A percentile compares a stretch with the other conserved stretches of the same genome.
phyloP scores from a whole-genome alignment of 2,797 vertebrate genomes.

The Melanotaenia nigrans region DNA sequence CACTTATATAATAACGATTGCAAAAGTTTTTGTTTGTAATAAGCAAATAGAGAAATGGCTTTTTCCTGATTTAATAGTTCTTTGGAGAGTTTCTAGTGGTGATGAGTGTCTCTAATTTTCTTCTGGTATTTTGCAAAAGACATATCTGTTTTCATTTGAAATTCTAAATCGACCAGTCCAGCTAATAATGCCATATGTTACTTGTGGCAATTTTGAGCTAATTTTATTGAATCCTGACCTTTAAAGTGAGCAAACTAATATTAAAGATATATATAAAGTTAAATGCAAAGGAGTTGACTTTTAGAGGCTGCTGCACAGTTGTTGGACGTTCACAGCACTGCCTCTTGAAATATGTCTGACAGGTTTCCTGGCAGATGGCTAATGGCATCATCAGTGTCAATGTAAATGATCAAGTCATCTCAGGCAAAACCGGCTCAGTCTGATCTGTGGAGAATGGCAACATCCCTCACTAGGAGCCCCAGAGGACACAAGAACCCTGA shows the following conservation, averaged over 20 bases:
- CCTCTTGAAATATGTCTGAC: conserved; percentile 64
- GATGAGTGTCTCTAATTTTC: conserved; percentile 34
- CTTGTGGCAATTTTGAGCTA: conserved; percentile 29
- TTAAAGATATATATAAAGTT: conserved; percentile 21
- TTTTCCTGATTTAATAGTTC: conserved; percentile 31
- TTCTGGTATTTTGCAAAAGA: conserved; percentile 58
- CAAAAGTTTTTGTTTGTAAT: conserved; percentile 20
- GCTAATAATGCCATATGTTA: conserved; percentile 48
- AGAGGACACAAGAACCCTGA: conserved; percentile 59
- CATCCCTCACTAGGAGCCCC: conserved; percentile 65
- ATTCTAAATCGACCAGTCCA: conserved; percentile 19
- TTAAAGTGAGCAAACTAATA: conserved; percentile 49
- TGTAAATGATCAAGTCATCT: conserved; percentile 74
- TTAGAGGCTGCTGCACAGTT: conserved; percentile 10
- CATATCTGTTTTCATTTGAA: conserved; percentile 41
- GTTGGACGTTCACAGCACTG: conserved; percentile 9
- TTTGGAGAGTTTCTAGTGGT: conserved; percentile 26
- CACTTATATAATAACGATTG: conserved; percentile 26
- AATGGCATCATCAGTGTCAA: conserved; percentile 78
- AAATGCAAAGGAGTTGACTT: conserved; percentile 11
- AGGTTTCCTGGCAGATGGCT: conserved; percentile 74
- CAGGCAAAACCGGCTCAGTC: conserved; percentile 59
- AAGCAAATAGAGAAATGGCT: conserved; percentile 24
- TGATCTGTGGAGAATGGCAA: conserved; percentile 51
- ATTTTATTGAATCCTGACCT: conserved; percentile 47